Conservation (phyloP, 2,888 invertebrate genomes). For the Drosophila colorata region DNA sequence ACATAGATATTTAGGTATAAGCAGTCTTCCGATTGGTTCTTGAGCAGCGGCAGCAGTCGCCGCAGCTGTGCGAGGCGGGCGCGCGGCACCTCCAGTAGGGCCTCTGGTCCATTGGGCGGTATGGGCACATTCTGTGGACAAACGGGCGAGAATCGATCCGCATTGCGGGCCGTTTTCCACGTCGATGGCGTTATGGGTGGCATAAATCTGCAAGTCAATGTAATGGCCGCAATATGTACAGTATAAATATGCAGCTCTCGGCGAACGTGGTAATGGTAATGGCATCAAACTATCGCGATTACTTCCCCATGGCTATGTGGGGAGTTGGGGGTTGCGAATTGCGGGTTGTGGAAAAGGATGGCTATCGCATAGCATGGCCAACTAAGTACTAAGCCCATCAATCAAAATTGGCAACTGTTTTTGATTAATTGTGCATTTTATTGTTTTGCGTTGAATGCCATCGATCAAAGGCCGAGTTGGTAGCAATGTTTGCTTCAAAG, state of each 20-base stretch:
- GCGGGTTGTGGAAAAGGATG: slow-evolving; percentile 24
- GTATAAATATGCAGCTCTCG: slow-evolving; percentile 21
- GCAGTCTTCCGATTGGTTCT: slow-evolving; percentile 98
- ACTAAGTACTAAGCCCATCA: slow-evolving; percentile 63
- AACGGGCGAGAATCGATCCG: slow-evolving; percentile 93
- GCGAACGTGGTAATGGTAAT: slow-evolving; percentile 34
- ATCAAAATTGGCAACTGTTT: slow-evolving; percentile 69
- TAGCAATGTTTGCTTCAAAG: slow-evolving; percentile 3
- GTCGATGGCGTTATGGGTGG: slow-evolving; percentile 96
- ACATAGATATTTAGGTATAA: slow-evolving; percentile 98
- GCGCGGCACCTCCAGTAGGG: slow-evolving; percentile 91
- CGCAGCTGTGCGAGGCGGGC: slow-evolving; percentile 94
- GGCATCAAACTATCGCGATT: slow-evolving; percentile 47
- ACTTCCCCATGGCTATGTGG: slow-evolving; percentile 17
- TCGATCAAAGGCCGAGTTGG: slow-evolving; percentile 57
- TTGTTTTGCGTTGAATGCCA: slow-evolving; percentile 72
- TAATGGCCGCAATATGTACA: slow-evolving; percentile 33
- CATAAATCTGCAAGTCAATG: slow-evolving; percentile 90
- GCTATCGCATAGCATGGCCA: slow-evolving; percentile 21
- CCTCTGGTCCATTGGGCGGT: slow-evolving; percentile 86
- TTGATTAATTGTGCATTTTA: slow-evolving; percentile 79
- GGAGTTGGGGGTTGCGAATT: not conserved
- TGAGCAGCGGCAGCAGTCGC: slow-evolving; percentile 92
- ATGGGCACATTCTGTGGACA: slow-evolving; percentile 93
- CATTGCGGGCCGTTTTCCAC: slow-evolving; percentile 92